Conservation (phyloP, 2,888 invertebrate genomes). For the Unio pictorum region DNA sequence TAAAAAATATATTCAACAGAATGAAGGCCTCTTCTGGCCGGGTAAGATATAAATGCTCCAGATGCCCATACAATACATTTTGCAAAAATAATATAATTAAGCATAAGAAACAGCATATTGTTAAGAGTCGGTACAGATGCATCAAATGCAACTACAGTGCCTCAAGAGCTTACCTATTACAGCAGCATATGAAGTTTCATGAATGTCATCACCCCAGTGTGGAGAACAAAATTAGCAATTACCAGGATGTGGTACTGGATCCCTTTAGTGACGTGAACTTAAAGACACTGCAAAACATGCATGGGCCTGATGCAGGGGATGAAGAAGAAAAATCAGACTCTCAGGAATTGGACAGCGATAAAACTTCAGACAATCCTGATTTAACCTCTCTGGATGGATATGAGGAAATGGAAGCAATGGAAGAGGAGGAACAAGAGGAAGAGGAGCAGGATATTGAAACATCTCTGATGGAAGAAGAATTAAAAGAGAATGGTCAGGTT, state of each 20-base stretch:
- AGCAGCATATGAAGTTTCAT: constrained; percentile 57
- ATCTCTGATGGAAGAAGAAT: constrained; percentile 43
- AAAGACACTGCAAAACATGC: constrained; percentile 28
- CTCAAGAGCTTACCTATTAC: constrained; percentile 42
- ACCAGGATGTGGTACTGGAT: constrained; percentile 48
- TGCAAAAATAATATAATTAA: constrained; percentile 55
- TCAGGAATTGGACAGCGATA: constrained; percentile 18
- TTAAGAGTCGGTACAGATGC: constrained; percentile 52
- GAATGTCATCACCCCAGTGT: constrained; percentile 16
- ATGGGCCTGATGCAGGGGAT: constrained; percentile 23
- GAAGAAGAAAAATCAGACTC: constrained; percentile 12
- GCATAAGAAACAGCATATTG: constrained; percentile 54
- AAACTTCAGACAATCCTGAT: constrained; percentile 9
- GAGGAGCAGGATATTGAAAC: constrained; percentile 29
- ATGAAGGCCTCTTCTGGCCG: constrained; percentile 17
- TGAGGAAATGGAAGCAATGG: constrained; percentile 21
- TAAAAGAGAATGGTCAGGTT: constrained; percentile 19
- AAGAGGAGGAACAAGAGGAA: constrained; percentile 20
- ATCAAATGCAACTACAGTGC: constrained; percentile 56
- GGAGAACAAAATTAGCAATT: constrained; percentile 15
- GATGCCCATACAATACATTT: constrained; percentile 54
- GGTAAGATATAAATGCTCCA: constrained; percentile 51
- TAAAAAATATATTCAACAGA: constrained; percentile 20
- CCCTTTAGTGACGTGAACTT: constrained; percentile 42
- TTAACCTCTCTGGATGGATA: constrained; percentile 20